Evolutionary conservation across 2,888 invertebrate species (phyloP), one percentile per base, ranked within the genome.

Genomic region (Amblyjoppa fuscipennis): DNA sequence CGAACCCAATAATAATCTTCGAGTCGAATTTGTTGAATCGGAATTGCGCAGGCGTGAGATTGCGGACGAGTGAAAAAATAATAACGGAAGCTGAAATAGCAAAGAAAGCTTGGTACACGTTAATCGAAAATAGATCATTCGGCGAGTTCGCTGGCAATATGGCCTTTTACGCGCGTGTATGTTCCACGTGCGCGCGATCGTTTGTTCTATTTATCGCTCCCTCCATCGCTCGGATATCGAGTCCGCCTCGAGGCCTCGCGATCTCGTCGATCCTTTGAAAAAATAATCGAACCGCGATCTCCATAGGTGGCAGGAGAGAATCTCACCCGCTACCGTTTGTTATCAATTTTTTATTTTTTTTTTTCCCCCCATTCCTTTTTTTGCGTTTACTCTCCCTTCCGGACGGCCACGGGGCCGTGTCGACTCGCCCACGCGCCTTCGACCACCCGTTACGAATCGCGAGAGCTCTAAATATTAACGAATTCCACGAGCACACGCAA

Each of bases 381-480:
- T 64, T 38, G 7, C 71, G 28, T 66, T 28, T 34, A 80, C 71
- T 38, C 88, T 77, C 90, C 89, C 89, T 89, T 89, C 88, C 85
- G 34, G 5, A 75, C n/a, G 20, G 84, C 28, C 28, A 11, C 38
- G 77, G 87, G 88, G 49, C 81, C 81, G 59, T 81, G 64, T 80
- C 76, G 51, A 81, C 51, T 49, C 89, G 80, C 92, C 90, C 89
- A 90, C 88, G 28, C 82, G 28, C 51, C n/a, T 69, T 71, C 89
- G 89, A 89, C 86, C 89, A 83, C 89, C 85, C 87, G 86, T 87
- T 85, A 90, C 89, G 88, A 90, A 90, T 92, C 91, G 91, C 90
- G 88, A 89, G 85, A 90, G 86, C 85, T 89, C 89, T 88, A 90
- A 91, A 91, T 91, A 91, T 92, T 91, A 91, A 90, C 90, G 88